These are phyloP conservation scores for Silvanus unidentatus DNA, from an alignment of 2,888 invertebrate species.

Conservation along the genomic window DNA sequence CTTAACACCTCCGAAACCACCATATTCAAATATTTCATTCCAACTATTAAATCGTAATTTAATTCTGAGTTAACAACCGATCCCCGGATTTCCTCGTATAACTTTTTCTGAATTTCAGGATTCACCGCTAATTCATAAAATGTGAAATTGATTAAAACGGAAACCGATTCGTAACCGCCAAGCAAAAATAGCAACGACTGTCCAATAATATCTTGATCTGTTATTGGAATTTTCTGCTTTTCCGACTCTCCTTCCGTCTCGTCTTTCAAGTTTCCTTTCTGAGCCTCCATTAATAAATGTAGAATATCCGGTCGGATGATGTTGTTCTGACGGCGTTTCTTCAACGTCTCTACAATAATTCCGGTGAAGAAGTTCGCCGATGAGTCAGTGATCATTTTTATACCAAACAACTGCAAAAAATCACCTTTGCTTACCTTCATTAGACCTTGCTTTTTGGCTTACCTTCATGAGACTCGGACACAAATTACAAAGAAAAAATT, in stretches of 20 bases:
- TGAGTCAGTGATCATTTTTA: too few species aligned
- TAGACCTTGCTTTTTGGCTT: too few species aligned
- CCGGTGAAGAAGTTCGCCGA: too few species aligned
- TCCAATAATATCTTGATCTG: conserved; percentile 11
- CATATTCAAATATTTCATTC: conserved; percentile 13
- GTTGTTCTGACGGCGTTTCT: too few species aligned
- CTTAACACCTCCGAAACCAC: conserved; percentile 12
- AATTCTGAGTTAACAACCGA: conserved; percentile 1
- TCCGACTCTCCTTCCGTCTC: conserved; percentile 38
- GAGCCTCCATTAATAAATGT: conserved; percentile 51
- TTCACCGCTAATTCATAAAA: conserved; percentile 13
- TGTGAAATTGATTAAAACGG: conserved; percentile 7
- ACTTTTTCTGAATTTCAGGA: conserved; percentile 7
- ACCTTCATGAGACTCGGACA: conserved; percentile 43
- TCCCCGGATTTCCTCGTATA: conserved; percentile 10
- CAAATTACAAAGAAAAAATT: conserved; percentile 10
- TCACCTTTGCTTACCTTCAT: too few species aligned
- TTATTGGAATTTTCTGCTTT: conserved; percentile 3
- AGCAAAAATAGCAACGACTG: conserved; percentile 13
- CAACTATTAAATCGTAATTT: conserved; percentile 10
- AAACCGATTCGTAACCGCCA: conserved; percentile 12
- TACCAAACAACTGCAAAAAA: too few species aligned
- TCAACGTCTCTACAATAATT: too few species aligned
- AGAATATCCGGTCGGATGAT: too few species aligned
- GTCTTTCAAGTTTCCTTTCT: too few species aligned